Base-by-base conservation (phyloP, 2,797 vertebrate genomes). In the Chaunax sp. region DNA sequence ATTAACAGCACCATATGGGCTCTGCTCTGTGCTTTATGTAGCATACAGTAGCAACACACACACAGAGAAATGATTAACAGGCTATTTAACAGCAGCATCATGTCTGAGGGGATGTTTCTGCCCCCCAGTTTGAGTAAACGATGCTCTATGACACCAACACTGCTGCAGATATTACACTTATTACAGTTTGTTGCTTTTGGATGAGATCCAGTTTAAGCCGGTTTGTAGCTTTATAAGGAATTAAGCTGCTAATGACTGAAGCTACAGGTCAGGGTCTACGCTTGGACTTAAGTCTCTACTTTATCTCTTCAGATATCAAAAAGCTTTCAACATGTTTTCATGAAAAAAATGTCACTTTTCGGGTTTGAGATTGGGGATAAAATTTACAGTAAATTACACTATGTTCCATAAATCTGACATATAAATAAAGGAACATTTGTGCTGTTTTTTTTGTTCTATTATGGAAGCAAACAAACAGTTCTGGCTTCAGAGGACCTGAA, bases 1-100 rank as follows among this genome's bases (percentile, higher is more conserved):
- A 85, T 86, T 85, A 88, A 72, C 84, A 64, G 2, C 68, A 67
- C 78, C 75, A 82, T 79, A 79, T 72, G 81, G 68, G 53, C 62
- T 80, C 63, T 40, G 53, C 72, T 64, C 46, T 6, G 44, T 35
- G 70, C 66, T 80, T 78, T 37, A 69, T 75, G 53, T 68, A 38
- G 46, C 72, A 49, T 69, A 50, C 45, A 77, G 47, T 51, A 51
- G 23, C 14, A 7, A 50, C 61, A 63, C 1, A 78, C 56, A n/a
- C n/a, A n/a, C n/a, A n/a, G n/a, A n/a, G n/a, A 53, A 5, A 22
- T 8, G 2, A 69, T 72, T 69, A 59, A 45, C n/a, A 58, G 45
- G 45, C 58, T 23, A 14, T 47, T 68, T 73, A 25, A 25, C 14
- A 41, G 41, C 35, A 56, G 56, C 43, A 43, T 60, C n/a, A n/a